Evolutionary conservation across 2,113 vertebrate genomes (phyloP).

Genomic region (Columbina picui): DNA sequence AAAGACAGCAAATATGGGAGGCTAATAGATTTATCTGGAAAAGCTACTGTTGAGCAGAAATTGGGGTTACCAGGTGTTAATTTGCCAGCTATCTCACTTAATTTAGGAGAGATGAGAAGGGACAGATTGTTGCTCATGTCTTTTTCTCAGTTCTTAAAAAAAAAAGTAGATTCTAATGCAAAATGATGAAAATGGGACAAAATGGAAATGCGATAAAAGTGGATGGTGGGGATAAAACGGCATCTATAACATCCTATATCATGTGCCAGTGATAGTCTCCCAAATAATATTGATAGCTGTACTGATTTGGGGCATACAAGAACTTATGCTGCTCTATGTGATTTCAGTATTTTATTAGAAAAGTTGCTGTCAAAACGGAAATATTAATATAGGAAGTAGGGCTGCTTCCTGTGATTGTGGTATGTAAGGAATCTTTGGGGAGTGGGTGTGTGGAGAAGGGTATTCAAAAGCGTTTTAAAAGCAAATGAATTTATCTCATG

Average conservation of each 20-base stretch:
- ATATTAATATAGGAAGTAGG: not conserved
- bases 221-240: not conserved
- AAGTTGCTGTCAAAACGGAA: not conserved
- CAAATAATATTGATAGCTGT: not conserved
- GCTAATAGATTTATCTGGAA: not conserved
- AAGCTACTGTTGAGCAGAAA: not conserved
- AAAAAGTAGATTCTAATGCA: not conserved
- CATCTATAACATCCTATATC: not conserved
- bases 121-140: not conserved
- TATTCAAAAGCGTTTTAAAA: not conserved
- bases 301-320: no score
- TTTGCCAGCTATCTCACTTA: not conserved
- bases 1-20: not conserved
- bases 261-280: not conserved
- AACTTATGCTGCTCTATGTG: not conserved
- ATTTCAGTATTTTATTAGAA: not conserved
- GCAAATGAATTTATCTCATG: not conserved
- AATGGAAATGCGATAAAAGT: not conserved
- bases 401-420: not conserved
- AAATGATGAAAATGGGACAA: not conserved
- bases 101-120: not conserved
- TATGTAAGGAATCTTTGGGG: not conserved
- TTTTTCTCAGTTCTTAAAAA: not conserved
- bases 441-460: not conserved
- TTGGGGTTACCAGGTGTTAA: conserved; percentile 33